Evolutionary conservation across 2,113 vertebrate genomes (phyloP).

Genomic region (Neodontobutis hainanensis): DNA sequence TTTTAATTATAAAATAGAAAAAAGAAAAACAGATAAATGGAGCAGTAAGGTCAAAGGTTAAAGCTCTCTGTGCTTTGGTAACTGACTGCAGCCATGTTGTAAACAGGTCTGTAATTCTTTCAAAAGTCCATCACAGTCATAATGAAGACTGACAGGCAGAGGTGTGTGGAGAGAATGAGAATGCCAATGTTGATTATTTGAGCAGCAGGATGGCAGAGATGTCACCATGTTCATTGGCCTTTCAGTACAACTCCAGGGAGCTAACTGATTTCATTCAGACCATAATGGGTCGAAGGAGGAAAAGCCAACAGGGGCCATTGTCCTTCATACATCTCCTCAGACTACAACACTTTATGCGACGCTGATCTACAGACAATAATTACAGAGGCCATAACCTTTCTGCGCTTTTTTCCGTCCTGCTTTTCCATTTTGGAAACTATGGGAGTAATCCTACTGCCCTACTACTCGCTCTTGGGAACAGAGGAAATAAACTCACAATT

Average conservation of each 20-base stretch:
- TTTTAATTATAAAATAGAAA: no score
- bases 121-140: constrained; percentile 66
- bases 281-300: constrained; percentile 61
- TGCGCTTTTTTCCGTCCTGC: constrained; percentile 20
- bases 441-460: neutral
- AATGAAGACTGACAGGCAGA: constrained; percentile 72
- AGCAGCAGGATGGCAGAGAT: constrained; percentile 38
- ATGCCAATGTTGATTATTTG: constrained; percentile 73
- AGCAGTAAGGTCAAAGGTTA: neutral
- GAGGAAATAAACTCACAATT: constrained; percentile 46
- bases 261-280: constrained; percentile 77
- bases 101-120: constrained; percentile 75
- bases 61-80: constrained; percentile 11
- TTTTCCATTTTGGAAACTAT: constrained; percentile 18
- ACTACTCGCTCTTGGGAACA: neutral
- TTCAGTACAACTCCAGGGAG: constrained; percentile 56
- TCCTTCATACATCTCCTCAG: constrained; percentile 29
- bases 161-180: constrained; percentile 62
- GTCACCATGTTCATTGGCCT: constrained; percentile 61
- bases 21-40: no score
- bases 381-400: constrained; percentile 49
- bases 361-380: constrained; percentile 46
- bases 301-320: constrained; percentile 36
- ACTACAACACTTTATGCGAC: constrained; percentile 40
- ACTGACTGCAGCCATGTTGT: constrained; percentile 29